Base-by-base conservation (phyloP, 2,888 invertebrate genomes). In the Apotomis betuletana region DNA sequence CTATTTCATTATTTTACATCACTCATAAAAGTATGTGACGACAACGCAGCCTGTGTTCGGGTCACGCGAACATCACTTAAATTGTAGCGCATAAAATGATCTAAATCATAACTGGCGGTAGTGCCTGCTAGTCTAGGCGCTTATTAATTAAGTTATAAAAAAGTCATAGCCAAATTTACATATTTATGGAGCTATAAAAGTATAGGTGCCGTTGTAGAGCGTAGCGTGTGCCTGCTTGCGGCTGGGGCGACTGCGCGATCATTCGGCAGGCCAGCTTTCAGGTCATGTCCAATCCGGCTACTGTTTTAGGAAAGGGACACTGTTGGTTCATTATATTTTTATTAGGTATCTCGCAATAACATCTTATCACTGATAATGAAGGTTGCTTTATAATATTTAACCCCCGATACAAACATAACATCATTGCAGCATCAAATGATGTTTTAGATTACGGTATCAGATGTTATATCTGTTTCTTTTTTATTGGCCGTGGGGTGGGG, bases 81-180 rank as follows among this genome's bases (percentile, higher is more conserved):
- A 90, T 87, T 85, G 89, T 88, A 85, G 84, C 85, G 82, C 87
- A 89, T 89, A 90, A 89, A 91, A 88, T 87, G 86, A 83, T 85
- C 86, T 89, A 90, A 92, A 91, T 90, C 91, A 88, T 90, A 91
- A 90, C 87, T 87, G 82, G 79, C 77, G 73, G 75, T 77, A 81
- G 81, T 83, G 77, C 80, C 80, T 80, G 81, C 78, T 80, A 62
- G 74, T 70, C 70, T 69, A 68, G 69, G 65, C 73, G 61, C 69
- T 91, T 90, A 92, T 92, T 92, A 91, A 92, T 92, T 92, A 91
- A 89, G 91, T 90, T 90, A 91, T 92, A 91, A 92, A 92, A 91
- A 87, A 90, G 90, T 91, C 91, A 88, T 90, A 86, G 85, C 85
- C 84, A 86, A 88, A 92, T 92, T 90, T 91, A 87, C 91, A 91